Evolutionary conservation across 2,888 invertebrate species (phyloP).

Genomic region (Sicus ferrugineus): DNA sequence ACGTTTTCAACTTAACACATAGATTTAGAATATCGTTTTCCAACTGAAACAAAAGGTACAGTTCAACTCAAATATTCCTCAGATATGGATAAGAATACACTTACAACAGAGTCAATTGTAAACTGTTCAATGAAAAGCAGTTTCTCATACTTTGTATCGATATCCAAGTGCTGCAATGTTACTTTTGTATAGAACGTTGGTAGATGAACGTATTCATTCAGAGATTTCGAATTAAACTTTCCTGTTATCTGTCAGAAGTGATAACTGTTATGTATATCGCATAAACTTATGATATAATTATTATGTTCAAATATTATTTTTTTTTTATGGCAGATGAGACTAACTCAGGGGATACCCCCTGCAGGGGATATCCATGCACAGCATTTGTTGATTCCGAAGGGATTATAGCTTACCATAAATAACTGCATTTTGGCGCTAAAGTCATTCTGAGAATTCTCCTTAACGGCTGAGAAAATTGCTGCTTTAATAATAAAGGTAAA

Average conservation of each 20-base stretch:
- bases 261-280: neutral
- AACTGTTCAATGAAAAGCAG: slow-evolving; percentile 68
- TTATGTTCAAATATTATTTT: too few species aligned
- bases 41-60: too few species aligned
- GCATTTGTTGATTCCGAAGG: too few species aligned
- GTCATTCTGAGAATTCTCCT: slow-evolving; percentile 74
- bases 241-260: slow-evolving; percentile 66
- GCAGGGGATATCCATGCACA: too few species aligned
- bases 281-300: neutral
- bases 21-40: slow-evolving; percentile 72
- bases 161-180: slow-evolving; percentile 71
- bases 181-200: slow-evolving; percentile 72
- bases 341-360: too few species aligned
- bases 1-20: slow-evolving; percentile 74
- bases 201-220: slow-evolving; percentile 61
- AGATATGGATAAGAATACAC: slow-evolving; percentile 29
- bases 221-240: slow-evolving; percentile 67
- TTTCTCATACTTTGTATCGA: slow-evolving; percentile 70
- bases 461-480: slow-evolving; percentile 74
- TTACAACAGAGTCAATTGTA: slow-evolving; percentile 69
- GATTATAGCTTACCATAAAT: slow-evolving; percentile 67
- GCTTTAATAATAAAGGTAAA: slow-evolving; percentile 78
- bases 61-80: neutral
- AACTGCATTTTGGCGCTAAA: slow-evolving; percentile 75
- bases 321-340: too few species aligned